A percentile compares a stretch with the other conserved stretches of the same genome.
Conservation (phyloP, 2,113 vertebrate species). For the Barnardius zonarius region DNA sequence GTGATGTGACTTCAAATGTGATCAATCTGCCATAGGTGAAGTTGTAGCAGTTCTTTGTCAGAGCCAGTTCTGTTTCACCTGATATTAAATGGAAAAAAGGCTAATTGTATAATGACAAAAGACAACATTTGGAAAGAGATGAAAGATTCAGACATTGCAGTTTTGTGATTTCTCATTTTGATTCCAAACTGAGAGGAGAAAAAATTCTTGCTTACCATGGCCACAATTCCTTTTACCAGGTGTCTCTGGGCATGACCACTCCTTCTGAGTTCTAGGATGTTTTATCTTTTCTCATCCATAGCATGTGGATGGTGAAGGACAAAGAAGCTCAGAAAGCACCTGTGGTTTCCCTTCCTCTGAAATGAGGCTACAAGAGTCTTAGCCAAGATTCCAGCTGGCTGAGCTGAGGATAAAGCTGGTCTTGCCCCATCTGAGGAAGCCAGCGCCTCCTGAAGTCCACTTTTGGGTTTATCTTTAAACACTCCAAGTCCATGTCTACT, state of each 20-base stretch:
- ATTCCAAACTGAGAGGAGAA: not conserved
- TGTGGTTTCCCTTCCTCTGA: not conserved
- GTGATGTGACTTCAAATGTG: slow-evolving; percentile 41
- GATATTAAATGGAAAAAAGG: not conserved
- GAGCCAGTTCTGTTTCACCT: slow-evolving; percentile 28
- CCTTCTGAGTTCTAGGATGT: not conserved
- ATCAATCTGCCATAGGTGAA: slow-evolving; percentile 12
- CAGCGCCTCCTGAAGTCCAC: not conserved
- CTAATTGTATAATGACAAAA: slow-evolving; percentile 36
- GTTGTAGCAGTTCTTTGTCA: slow-evolving; percentile 8
- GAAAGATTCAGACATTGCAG: slow-evolving; percentile 3
- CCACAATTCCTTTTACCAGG: not conserved
- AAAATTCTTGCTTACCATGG: not conserved
- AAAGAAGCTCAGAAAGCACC: slow-evolving; percentile 23
- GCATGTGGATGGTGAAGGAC: not conserved
- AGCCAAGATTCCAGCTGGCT: not conserved
- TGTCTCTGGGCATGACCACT: not conserved
- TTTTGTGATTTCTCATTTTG: slow-evolving; percentile 34
- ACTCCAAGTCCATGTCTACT: not conserved
- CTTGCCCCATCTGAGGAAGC: not conserved
- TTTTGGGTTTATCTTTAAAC: not conserved
- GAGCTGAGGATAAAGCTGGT: not conserved
- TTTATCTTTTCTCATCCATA: not conserved
- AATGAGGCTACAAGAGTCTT: not conserved
- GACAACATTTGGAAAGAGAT: slow-evolving; percentile 1